A percentile compares a stretch with the other conserved stretches of the same genome.
phyloP scores from a whole-genome alignment of 2,888 invertebrate genomes.

The Pristionchus arcanus region DNA sequence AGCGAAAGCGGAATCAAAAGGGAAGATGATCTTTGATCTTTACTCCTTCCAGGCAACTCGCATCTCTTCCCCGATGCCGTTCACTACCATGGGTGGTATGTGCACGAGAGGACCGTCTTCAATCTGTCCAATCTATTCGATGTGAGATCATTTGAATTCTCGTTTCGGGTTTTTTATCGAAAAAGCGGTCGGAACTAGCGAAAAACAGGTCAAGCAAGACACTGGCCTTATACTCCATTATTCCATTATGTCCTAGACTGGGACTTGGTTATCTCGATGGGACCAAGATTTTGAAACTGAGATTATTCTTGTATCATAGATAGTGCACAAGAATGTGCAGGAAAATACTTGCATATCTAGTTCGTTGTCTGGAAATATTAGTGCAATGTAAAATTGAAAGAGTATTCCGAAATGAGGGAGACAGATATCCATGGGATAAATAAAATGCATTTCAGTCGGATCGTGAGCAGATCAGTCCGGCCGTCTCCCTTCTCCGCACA shows the following conservation, averaged over 20 bases:
- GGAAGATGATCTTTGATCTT: not conserved
- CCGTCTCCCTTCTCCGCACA: constrained; percentile 71
- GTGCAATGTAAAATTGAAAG: not conserved
- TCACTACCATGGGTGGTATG: constrained; percentile 70
- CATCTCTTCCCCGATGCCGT: constrained; percentile 71
- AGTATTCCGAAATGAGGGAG: too few relatives aligned
- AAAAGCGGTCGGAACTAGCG: too few relatives aligned
- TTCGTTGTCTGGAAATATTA: too few relatives aligned
- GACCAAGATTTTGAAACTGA: too few relatives aligned
- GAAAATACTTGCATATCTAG: not conserved
- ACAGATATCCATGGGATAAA: not conserved
- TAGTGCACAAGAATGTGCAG: not conserved
- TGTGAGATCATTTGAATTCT: constrained; percentile 54
- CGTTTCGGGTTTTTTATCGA: too few relatives aligned
- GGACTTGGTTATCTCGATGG: not conserved
- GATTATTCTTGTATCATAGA: not conserved
- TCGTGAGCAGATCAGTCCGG: constrained; percentile 68
- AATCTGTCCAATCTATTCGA: constrained; percentile 71
- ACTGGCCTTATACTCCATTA: too few relatives aligned
- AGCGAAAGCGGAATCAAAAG: not conserved
- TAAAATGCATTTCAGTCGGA: constrained; percentile 64
- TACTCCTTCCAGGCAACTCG: constrained; percentile 59
- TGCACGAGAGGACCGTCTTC: constrained; percentile 71
- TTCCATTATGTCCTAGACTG: too few relatives aligned
- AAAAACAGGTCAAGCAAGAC: too few relatives aligned